A percentile compares a stretch with the other conserved stretches of the same genome.
Conservation (phyloP, 2,888 invertebrate genomes). For the Apamea monoglypha region DNA sequence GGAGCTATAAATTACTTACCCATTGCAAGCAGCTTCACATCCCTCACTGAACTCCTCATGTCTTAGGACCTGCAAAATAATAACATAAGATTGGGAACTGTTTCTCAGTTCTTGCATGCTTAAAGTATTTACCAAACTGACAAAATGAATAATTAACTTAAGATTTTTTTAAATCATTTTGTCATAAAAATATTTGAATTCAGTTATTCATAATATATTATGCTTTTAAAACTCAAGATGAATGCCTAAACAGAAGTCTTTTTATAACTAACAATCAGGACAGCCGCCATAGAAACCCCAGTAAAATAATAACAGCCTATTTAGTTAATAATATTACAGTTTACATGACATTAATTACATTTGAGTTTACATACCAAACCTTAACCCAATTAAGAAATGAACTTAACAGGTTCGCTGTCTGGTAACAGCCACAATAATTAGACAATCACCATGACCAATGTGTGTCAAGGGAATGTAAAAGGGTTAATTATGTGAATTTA, state of each 20-base stretch:
- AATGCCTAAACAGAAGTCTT: neutral
- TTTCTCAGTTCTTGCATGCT: neutral
- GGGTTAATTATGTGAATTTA: constrained; percentile 17
- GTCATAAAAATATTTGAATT: neutral
- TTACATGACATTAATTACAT: neutral
- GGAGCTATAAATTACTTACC: constrained; percentile 89
- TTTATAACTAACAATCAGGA: neutral
- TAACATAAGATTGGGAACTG: neutral
- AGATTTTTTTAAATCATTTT: neutral
- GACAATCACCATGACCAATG: neutral
- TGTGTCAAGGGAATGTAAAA: neutral
- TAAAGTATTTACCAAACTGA: neutral
- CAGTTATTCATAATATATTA: neutral
- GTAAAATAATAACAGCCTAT: neutral
- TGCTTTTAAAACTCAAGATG: neutral
- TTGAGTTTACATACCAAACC: neutral
- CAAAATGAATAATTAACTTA: neutral
- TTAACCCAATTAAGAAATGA: constrained; percentile 3
- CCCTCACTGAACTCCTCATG: constrained; percentile 99
- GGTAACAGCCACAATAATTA: neutral
- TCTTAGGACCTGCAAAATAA: constrained; percentile 93
- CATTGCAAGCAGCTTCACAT: constrained; percentile 99
- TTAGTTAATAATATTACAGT: neutral
- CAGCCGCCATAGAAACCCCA: neutral
- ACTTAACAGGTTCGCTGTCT: constrained; percentile 7